Evolutionary conservation across 1,140 invertebrate genomes (phyloP).

Genomic region (Vollenhovia emeryi): DNA sequence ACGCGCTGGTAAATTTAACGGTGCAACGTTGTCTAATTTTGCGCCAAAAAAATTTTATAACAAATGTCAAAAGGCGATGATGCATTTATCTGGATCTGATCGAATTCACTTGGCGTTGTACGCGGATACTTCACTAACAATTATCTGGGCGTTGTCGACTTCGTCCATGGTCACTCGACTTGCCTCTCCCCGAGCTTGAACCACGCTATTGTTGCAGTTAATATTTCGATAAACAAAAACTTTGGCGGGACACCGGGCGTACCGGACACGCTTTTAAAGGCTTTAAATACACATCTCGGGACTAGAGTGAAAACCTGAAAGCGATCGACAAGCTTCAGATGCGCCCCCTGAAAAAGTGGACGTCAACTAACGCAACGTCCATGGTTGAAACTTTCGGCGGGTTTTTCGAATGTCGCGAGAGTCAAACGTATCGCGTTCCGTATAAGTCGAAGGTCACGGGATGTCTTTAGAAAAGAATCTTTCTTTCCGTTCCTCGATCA

Average conservation of each 20-base stretch:
- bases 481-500: neutral
- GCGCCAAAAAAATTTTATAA: neutral
- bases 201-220: neutral
- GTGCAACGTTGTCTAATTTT: neutral
- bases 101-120: neutral
- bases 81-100: neutral
- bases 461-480: no score
- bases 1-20: neutral
- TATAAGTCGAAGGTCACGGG: no score
- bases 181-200: neutral
- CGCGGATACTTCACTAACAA: slow-evolving; percentile 71
- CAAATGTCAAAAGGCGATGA: neutral
- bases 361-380: no score
- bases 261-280: no score
- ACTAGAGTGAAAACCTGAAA: no score
- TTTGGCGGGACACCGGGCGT: neutral
- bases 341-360: no score
- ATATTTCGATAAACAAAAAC: slow-evolving; percentile 26
- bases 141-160: slow-evolving; percentile 76
- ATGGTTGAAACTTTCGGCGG: no score
- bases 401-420: no score
- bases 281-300: no score
- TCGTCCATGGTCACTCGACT: slow-evolving; percentile 72
- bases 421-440: no score
- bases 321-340: no score